Conservation (phyloP, 2,113 vertebrate species). For the Larimichthys polyactis region DNA sequence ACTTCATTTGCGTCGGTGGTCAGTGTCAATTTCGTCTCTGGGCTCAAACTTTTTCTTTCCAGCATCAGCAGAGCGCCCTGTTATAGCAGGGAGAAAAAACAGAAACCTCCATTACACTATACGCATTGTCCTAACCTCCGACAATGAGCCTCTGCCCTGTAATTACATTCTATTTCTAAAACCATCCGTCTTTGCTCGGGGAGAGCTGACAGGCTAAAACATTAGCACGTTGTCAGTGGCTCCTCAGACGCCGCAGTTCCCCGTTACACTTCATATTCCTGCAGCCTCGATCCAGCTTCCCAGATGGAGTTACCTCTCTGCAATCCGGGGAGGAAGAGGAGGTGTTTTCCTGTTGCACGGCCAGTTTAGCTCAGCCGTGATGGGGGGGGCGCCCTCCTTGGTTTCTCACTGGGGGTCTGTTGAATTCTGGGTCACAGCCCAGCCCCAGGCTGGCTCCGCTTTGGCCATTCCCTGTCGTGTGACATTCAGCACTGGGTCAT, state of each 20-base stretch:
- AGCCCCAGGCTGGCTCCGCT: slow-evolving; percentile 61
- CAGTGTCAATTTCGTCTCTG: slow-evolving; percentile 17
- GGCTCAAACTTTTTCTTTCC: slow-evolving; percentile 24
- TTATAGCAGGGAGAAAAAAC: slow-evolving; percentile 34
- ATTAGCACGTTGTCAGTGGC: slow-evolving; percentile 78
- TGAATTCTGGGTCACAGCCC: slow-evolving; percentile 73
- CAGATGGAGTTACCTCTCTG: slow-evolving; percentile 67
- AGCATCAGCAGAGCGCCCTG: background rate
- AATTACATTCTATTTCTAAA: slow-evolving; percentile 77
- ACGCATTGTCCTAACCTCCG: slow-evolving; percentile 53
- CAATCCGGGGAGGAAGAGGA: slow-evolving; percentile 43
- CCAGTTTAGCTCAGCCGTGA: slow-evolving; percentile 51
- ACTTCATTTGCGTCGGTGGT: background rate
- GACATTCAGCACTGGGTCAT: slow-evolving; percentile 52
- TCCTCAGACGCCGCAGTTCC: slow-evolving; percentile 64
- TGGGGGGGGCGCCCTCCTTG: slow-evolving; percentile 43
- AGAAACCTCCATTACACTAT: slow-evolving; percentile 41
- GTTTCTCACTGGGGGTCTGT: slow-evolving; percentile 67
- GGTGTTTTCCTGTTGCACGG: slow-evolving; percentile 62
- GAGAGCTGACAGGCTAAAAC: slow-evolving; percentile 75
- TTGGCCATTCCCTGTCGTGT: slow-evolving; percentile 46
- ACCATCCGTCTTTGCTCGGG: slow-evolving; percentile 71
- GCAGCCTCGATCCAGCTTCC: slow-evolving; percentile 35
- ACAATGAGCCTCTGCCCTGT: slow-evolving; percentile 70
- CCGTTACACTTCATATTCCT: slow-evolving; percentile 69